Conservation (phyloP, 2,888 invertebrate species). For the Parnassius mnemosyne region DNA sequence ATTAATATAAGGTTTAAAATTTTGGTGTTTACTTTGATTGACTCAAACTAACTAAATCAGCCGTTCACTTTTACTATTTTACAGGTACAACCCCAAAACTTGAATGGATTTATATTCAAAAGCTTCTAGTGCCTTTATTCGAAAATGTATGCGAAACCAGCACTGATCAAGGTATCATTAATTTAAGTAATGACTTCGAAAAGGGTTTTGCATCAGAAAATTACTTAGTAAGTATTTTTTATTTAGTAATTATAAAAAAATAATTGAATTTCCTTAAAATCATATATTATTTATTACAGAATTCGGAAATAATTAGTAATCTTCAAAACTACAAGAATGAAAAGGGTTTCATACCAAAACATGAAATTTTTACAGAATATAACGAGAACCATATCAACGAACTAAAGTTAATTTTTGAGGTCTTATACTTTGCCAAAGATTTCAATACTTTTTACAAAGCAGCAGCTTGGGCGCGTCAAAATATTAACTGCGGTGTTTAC, state of each 20-base stretch:
- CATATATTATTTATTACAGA: slow-evolving; percentile 44
- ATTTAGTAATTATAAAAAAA: neutral
- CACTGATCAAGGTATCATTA: slow-evolving; percentile 43
- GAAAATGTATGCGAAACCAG: slow-evolving; percentile 70
- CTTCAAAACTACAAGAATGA: slow-evolving; percentile 47
- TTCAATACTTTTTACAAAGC: slow-evolving; percentile 80
- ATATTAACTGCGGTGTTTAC: slow-evolving; percentile 83
- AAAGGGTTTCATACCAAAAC: slow-evolving; percentile 55
- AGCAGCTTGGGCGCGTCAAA: slow-evolving; percentile 80
- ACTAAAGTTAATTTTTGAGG: slow-evolving; percentile 61
- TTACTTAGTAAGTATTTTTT: slow-evolving; percentile 51
- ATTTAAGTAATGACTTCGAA: slow-evolving; percentile 53
- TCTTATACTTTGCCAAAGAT: slow-evolving; percentile 79
- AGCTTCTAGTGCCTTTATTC: slow-evolving; percentile 59
- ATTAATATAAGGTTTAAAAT: too few species aligned
- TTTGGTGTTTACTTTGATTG: too few species aligned
- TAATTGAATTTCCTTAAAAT: slow-evolving; percentile 1
- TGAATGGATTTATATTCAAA: slow-evolving; percentile 62
- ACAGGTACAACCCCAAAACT: slow-evolving; percentile 42
- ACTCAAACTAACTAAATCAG: too few species aligned
- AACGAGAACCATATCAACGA: slow-evolving; percentile 54
- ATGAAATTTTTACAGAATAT: slow-evolving; percentile 66
- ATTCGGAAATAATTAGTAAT: slow-evolving; percentile 48
- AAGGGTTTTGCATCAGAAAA: slow-evolving; percentile 47
- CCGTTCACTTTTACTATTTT: neutral